phyloP scores from a whole-genome alignment of 2,888 invertebrate species.

The Drepana falcataria region DNA sequence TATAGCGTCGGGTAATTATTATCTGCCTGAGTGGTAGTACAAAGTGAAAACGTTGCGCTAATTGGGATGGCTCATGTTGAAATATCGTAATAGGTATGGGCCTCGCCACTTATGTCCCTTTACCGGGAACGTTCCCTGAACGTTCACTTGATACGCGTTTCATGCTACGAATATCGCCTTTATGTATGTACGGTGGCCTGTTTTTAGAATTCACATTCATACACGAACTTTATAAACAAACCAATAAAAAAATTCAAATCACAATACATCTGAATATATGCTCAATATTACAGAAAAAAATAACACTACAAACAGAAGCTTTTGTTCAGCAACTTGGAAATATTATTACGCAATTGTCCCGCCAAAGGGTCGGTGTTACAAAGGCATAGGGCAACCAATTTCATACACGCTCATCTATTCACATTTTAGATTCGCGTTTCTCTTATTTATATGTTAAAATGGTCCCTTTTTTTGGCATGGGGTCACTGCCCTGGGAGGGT shows the following conservation, averaged over 20 bases:
- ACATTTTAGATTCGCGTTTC: conserved; percentile 43
- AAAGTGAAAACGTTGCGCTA: conserved; percentile 40
- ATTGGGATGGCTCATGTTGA: conserved; percentile 39
- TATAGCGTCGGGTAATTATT: conserved; percentile 10
- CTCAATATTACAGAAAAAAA: conserved; percentile 38
- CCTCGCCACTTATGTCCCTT: conserved; percentile 50
- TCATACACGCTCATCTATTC: conserved; percentile 46
- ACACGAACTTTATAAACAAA: too few relatives aligned
- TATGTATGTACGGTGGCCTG: too few relatives aligned
- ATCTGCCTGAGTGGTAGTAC: conserved; percentile 21
- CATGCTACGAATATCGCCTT: conserved; percentile 22
- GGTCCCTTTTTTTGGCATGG: conserved; percentile 38
- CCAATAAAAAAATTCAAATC: too few relatives aligned
- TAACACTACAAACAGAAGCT: conserved; percentile 50
- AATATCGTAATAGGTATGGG: conserved; percentile 43
- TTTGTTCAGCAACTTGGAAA: conserved; percentile 66
- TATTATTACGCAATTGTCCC: conserved; percentile 62
- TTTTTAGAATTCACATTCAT: too few relatives aligned
- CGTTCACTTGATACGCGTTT: too few relatives aligned
- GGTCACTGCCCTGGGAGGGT: conserved; percentile 39
- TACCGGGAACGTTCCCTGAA: too few relatives aligned
- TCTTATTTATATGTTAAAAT: conserved; percentile 54
- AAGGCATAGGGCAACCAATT: conserved; percentile 47
- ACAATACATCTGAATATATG: too few relatives aligned
- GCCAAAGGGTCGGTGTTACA: conserved; percentile 48